Percentiles rank a stretch among this genome's conserved stretches.
These are phyloP conservation scores for Thinocorus orbignyianus DNA, from an alignment of 2,113 vertebrate species.

Conservation along the genomic window DNA sequence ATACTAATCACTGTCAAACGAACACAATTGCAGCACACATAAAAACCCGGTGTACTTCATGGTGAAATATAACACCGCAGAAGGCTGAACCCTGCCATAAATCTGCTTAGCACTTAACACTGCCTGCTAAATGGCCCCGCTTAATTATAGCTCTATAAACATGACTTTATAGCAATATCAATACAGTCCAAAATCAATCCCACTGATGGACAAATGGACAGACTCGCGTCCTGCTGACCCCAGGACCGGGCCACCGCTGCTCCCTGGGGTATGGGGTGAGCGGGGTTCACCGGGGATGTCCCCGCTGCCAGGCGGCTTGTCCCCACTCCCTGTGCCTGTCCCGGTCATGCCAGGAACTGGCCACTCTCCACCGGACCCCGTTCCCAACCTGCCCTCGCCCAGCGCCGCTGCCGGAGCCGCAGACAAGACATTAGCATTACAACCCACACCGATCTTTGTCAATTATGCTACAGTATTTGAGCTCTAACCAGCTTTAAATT, in stretches of 20 bases:
- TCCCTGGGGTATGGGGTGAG: not conserved
- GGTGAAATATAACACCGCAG: constrained; percentile 1
- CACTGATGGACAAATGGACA: not conserved
- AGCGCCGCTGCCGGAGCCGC: not conserved
- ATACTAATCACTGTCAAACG: constrained; percentile 26
- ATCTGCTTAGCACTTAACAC: constrained; percentile 47
- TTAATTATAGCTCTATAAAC: constrained; percentile 52
- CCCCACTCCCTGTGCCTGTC: rapidly evolving
- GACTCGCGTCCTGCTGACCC: not conserved
- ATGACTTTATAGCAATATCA: not conserved
- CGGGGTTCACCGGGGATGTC: rapidly evolving
- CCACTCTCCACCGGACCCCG: rapidly evolving
- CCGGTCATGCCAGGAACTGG: rapidly evolving
- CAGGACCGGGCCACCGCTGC: not conserved
- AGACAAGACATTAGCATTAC: constrained; percentile 54
- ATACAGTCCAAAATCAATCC: not conserved
- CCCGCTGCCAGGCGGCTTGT: rapidly evolving
- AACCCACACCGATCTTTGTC: constrained; percentile 75
- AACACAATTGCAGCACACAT: not conserved
- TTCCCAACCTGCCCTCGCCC: not conserved
- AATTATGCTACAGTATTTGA: constrained; percentile 73
- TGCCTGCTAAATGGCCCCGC: constrained; percentile 21
- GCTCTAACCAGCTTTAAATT: constrained; percentile 80
- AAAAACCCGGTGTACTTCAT: not conserved
- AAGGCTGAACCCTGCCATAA: constrained; percentile 9